A percentile compares a stretch with the other conserved stretches of the same genome.
These are phyloP conservation scores for Calcarius ornatus DNA, from an alignment of 2,113 vertebrate species.

Conservation along the genomic window DNA sequence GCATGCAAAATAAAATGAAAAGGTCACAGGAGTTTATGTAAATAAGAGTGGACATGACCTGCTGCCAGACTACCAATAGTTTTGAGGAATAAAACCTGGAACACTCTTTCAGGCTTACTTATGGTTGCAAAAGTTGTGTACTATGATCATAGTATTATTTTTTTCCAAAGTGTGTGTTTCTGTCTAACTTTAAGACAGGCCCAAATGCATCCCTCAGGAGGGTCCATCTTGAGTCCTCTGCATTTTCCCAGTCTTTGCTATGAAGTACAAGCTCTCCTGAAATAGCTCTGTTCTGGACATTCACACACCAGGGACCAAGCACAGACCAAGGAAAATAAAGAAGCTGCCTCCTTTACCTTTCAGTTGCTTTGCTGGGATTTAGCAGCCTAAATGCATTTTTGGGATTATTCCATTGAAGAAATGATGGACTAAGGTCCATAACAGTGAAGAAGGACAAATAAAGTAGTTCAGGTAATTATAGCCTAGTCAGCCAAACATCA, in stretches of 20 bases:
- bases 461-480: not conserved
- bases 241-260: not conserved
- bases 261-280: not conserved
- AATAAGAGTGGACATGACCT: fast-evolving
- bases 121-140: not conserved
- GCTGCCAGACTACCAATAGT: not conserved
- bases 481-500: not conserved
- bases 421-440: fast-evolving
- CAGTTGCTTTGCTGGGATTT: not conserved
- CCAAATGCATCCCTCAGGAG: not conserved
- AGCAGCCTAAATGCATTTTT: not conserved
- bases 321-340: not conserved
- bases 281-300: not conserved
- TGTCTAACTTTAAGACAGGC: not conserved
- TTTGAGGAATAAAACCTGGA: not conserved
- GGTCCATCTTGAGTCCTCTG: not conserved
- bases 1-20: not conserved
- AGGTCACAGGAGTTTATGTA: not conserved
- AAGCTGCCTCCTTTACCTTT: not conserved
- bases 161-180: not conserved
- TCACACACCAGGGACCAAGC: not conserved
- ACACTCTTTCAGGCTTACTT: not conserved
- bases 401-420: not conserved
- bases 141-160: not conserved
- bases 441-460: not conserved